These are phyloP conservation scores for Pandemis heparana DNA, from an alignment of 2,888 invertebrate species.

Conservation along the genomic window DNA sequence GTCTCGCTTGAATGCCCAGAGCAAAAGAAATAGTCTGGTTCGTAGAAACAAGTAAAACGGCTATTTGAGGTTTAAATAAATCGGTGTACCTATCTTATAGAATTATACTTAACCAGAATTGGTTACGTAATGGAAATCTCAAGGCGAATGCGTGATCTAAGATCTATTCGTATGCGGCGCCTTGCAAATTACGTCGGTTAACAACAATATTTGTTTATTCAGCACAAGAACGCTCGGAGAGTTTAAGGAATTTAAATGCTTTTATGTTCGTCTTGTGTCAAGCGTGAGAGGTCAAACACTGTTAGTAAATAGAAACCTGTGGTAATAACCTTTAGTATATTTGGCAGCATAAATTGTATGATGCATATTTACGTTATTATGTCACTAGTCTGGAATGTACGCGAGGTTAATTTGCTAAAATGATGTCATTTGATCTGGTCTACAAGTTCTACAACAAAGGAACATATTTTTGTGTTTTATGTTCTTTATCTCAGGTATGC, in stretches of 20 bases:
- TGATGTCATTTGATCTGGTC: conserved; percentile 56
- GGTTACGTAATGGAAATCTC: conserved; percentile 36
- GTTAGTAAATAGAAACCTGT: conserved; percentile 27
- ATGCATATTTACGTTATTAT: conserved; percentile 41
- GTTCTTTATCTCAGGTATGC: not conserved
- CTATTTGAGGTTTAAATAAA: conserved; percentile 26
- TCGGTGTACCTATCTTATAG: not conserved
- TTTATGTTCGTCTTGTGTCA: conserved; percentile 32
- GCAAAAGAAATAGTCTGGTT: conserved; percentile 34
- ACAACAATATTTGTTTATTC: conserved; percentile 62
- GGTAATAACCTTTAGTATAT: conserved; percentile 13
- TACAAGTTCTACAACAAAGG: conserved; percentile 43
- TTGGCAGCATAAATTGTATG: conserved; percentile 1
- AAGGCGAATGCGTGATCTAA: conserved; percentile 43
- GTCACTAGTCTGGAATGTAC: conserved; percentile 55
- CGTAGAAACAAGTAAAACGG: conserved; percentile 11
- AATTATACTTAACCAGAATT: conserved; percentile 26
- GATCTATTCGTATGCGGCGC: conserved; percentile 36
- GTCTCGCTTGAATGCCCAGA: conserved; percentile 36
- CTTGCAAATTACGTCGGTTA: conserved; percentile 54
- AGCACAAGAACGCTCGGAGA: conserved; percentile 56
- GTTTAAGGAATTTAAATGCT: conserved; percentile 71
- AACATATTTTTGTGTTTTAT: conserved; percentile 13
- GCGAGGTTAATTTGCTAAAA: conserved; percentile 54
- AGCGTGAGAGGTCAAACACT: conserved; percentile 37